A percentile compares a stretch with the other conserved stretches of the same genome.
Conservation (phyloP, 1,140 invertebrate genomes). For the Monochamus saltuarius region DNA sequence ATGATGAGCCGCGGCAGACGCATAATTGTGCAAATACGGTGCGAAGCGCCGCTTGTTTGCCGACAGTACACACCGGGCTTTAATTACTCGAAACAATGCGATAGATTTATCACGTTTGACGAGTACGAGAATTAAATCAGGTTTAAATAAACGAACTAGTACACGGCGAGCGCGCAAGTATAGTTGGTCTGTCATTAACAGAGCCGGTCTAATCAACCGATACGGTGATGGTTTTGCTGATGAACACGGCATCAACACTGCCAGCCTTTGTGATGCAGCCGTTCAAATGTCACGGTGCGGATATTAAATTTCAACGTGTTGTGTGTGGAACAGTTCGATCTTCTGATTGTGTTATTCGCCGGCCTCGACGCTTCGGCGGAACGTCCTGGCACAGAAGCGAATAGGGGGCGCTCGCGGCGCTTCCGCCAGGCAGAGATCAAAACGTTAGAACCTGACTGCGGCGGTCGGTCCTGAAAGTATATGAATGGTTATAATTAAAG, state of each 20-base stretch:
- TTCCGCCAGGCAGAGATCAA: too few relatives aligned
- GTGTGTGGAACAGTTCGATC: background rate
- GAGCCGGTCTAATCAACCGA: constrained; percentile 26
- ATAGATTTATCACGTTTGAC: constrained; percentile 13
- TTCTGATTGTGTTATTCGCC: background rate
- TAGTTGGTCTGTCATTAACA: constrained; percentile 20
- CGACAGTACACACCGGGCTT: too few relatives aligned
- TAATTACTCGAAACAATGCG: constrained; percentile 15
- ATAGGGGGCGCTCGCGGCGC: too few relatives aligned
- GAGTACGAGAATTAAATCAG: constrained; percentile 23
- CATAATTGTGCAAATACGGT: too few relatives aligned
- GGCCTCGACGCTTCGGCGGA: background rate
- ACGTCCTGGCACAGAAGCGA: too few relatives aligned
- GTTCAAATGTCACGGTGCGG: constrained; percentile 26
- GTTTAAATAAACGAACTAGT: constrained; percentile 23
- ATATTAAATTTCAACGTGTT: constrained; percentile 31
- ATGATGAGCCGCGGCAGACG: too few relatives aligned
- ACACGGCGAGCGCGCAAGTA: constrained; percentile 10
- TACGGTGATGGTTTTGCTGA: constrained; percentile 24
- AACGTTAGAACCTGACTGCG: too few relatives aligned
- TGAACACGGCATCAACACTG: constrained; percentile 22
- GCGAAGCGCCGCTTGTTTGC: too few relatives aligned
- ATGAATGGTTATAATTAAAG: too few relatives aligned
- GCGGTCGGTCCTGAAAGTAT: too few relatives aligned
- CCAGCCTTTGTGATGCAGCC: constrained; percentile 23